Evolutionary conservation across 1,140 invertebrate species (phyloP), one percentile per base, ranked within the genome.

Genomic region (Oppia nitens): DNA sequence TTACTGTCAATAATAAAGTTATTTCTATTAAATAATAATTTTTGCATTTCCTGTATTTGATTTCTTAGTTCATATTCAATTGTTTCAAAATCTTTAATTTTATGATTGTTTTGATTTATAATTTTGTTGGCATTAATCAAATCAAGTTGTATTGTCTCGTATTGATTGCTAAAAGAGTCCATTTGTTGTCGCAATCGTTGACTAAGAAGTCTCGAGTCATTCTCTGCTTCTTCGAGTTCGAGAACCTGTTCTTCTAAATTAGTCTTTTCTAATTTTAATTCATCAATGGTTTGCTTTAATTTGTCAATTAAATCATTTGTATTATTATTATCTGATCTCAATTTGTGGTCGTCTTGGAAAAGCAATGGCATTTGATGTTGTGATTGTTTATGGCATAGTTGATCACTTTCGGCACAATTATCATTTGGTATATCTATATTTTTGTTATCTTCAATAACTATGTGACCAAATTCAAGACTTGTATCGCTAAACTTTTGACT

Each of bases 21-120:
- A n/a, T n/a, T n/a, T n/a, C n/a, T n/a, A n/a, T n/a, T n/a, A 48
- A 17, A 48, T 48, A 21, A 23, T 23, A 21, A 21, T n/a, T 48
- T 48, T 48, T 21, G 24, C 20, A 17, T 48, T 52, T 24, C 26
- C 14, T 20, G 21, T 20, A 83, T 60, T 45, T 80, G 74, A 21
- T 75, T 70, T 45, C 74, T 72, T 21, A 81, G 66, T 61, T 80
- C 78, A 27, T 73, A 76, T 65, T 82, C 76, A 23, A 73, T 71
- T 56, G 74, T 68, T 64, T 77, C 76, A 47, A 82, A 64, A 60
- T 77, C 72, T 24, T 73, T 73, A 60, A 79, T 77, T 27, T 72
- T 73, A 47, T 75, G 73, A 29, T 53, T 14, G 48, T 32, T 57
- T 29, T 60, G 51, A 48, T 60, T 58, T 12, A 60, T 49, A 0